Conservation (phyloP, 2,113 vertebrate genomes). For the Pandion haliaetus region DNA sequence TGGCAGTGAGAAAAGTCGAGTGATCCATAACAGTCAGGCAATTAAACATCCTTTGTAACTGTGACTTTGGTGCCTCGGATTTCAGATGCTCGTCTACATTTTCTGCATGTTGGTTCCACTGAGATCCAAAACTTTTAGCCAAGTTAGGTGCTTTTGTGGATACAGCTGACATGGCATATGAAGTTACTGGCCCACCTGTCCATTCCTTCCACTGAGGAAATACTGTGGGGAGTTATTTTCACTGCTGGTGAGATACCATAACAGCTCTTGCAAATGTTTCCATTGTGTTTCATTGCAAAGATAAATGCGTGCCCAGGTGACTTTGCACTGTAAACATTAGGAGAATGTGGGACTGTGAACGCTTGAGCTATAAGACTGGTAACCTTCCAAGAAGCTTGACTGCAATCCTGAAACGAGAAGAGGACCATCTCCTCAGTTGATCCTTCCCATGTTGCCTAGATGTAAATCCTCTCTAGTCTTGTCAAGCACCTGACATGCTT, state of each 20-base stretch:
- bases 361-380: background rate
- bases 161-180: background rate
- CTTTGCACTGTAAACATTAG: background rate
- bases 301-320: background rate
- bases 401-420: background rate
- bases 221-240: background rate
- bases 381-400: background rate
- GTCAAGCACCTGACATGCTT: background rate
- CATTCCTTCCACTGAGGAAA: background rate
- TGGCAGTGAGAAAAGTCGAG: background rate
- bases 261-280: background rate
- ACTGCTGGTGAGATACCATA: background rate
- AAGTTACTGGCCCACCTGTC: background rate
- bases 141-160: background rate
- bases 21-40: background rate
- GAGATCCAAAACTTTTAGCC: background rate
- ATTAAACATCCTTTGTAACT: background rate
- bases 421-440: background rate
- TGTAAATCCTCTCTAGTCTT: background rate
- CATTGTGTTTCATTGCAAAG: background rate
- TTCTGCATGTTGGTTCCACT: background rate
- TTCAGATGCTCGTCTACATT: background rate
- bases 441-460: background rate
- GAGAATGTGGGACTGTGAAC: background rate
- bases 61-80: background rate